Base-by-base conservation (phyloP, 2,797 vertebrate genomes). In the Periparus ater region DNA sequence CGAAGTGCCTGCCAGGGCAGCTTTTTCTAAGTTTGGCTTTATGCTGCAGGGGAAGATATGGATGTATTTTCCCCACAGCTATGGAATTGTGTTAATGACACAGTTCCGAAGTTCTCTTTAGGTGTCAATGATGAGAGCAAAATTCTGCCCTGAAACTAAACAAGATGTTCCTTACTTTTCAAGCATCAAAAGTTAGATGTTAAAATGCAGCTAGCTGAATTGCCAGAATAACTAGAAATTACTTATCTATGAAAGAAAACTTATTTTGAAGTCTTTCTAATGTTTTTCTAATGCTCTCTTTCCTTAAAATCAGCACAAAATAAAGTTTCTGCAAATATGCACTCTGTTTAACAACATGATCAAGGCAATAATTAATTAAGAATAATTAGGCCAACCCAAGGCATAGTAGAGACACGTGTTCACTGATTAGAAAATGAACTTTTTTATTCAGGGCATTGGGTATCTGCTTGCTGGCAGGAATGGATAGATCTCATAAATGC, bases 301-400 rank as follows among this genome's bases (percentile, higher is more conserved):
- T 87, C 58, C 67, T 94, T 68, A 92, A 87, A 88, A 92, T 65
- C 45, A 18, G 42, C 57, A 66, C 30, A 30, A 95, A 95, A 83
- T 91, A 79, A 91, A 88, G 50, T 70, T 85, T 95, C 77, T 94
- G 16, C 45, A n/a, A 40, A 60, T 79, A 75, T 23, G 29, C 30
- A 29, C 32, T 92, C 17, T 88, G 30, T 79, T 91, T 58, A 81
- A 73, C 55, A 92, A 25, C 62, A 57, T 53, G 91, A 68, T 68
- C 34, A 91, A 96, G 32, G 22, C 34, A 63, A 92, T 55, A 89
- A 80, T 67, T 91, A 93, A 93, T 75, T 94, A 74, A 92, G 48
- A 53, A 68, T 93, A 86, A 92, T 60, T 92, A 90, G 84, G n/a
- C 42, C 53, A 93, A 63, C 27, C 15, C 4, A 5, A 96, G 47